phyloP scores from a whole-genome alignment of 2,113 vertebrate genomes.

The Azemiops feae region DNA sequence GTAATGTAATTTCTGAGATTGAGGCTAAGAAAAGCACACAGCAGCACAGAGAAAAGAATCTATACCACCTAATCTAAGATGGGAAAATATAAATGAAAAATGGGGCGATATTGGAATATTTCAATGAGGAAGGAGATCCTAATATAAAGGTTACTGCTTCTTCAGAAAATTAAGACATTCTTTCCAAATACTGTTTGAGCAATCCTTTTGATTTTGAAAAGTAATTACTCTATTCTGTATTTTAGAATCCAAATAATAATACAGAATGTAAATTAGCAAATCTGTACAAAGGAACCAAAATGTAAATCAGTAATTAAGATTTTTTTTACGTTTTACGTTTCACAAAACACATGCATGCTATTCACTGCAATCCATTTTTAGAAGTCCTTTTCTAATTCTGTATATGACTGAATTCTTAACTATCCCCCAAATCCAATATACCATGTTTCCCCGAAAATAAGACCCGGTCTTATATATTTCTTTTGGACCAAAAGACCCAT shows the following conservation, averaged over 20 bases:
- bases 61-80: not conserved
- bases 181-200: not conserved
- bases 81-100: not conserved
- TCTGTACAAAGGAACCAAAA: not conserved
- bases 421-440: not conserved
- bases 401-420: not conserved
- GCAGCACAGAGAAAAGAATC: not conserved
- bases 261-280: not conserved
- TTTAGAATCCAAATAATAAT: not conserved
- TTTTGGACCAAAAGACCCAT: too few relatives aligned
- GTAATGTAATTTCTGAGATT: not conserved
- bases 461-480: too few relatives aligned
- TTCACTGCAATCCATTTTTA: not conserved
- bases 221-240: not conserved
- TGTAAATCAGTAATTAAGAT: not conserved
- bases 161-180: not conserved
- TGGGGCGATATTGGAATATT: not conserved
- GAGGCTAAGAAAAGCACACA: not conserved
- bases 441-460: too few relatives aligned
- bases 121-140: not conserved
- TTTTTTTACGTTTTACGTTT: not conserved
- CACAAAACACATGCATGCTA: not conserved
- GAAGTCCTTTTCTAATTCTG: not conserved
- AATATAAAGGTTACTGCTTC: not conserved
- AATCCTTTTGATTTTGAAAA: not conserved